Base-by-base conservation (phyloP, 2,797 vertebrate genomes). In the Typhlichthys eigenmanni region DNA sequence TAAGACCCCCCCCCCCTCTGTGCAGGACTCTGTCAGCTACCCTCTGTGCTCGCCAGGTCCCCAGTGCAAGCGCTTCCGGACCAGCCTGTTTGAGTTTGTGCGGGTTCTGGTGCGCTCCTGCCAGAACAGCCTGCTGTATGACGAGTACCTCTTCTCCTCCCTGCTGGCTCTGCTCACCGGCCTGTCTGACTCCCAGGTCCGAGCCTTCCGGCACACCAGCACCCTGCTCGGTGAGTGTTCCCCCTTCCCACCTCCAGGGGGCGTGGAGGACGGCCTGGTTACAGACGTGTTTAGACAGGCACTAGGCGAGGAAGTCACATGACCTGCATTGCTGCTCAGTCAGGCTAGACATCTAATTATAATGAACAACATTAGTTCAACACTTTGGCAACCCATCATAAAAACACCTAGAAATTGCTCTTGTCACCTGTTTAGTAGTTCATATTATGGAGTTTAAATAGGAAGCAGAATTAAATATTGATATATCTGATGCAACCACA, bases 181-280 rank as follows among this genome's bases (percentile, higher is more conserved):
- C 52, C 85, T 98, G 59, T 92, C 95, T 0, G 96, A 97, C 87
- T 97, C 95, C 0, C 96, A 97, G 77, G 95, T 98, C 68, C 90
- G 96, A 7, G 94, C 96, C 47, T 98, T 98, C 89, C 93, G 96
- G 68, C 96, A 98, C 83, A 97, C 96, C 74, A 94, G 95, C 77
- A 95, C 95, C 1, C 75, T 97, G 52, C 89, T 96, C 29, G 95
- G 96, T 98, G 75, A 91, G 93, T 6, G 11, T 29, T 29, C 24
- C 24, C 24, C 24, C 24, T 29, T 29, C 24, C 24, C 24, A 4
- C 24, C 24, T 29, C 24, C 5, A 10, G 13, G 0, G 1, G 11
- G 38, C 16, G 24, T 29, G 4, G 24, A 29, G 3, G 24, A 29
- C 24, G 24, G 24, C 24, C 24, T 29, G 24, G 24, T 4, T n/a